Percentiles rank a stretch among this genome's conserved stretches.
Evolutionary conservation across 2,113 vertebrate species (phyloP).

Genomic region (Nematolebias whitei): DNA sequence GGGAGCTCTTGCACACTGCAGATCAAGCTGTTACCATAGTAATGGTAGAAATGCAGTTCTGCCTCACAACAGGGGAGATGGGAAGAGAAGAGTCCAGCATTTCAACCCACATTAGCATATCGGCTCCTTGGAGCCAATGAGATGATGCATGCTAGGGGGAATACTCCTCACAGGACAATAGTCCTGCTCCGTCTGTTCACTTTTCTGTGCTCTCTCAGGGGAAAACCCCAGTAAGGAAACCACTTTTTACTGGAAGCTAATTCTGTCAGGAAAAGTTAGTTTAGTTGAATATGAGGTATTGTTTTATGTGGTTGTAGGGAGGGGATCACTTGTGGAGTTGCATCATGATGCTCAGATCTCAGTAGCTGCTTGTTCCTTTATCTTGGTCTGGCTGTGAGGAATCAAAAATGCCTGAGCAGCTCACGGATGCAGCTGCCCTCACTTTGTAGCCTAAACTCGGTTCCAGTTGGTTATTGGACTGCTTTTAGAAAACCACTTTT

Average conservation of each 20-base stretch:
- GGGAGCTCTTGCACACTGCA: constrained; percentile 50
- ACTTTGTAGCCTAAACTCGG: constrained; percentile 16
- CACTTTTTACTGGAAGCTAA: constrained; percentile 44
- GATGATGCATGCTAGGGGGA: constrained; percentile 53
- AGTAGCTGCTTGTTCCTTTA: constrained; percentile 43
- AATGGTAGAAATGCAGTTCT: constrained; percentile 70
- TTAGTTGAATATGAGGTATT: constrained; percentile 16
- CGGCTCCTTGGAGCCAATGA: constrained; percentile 75
- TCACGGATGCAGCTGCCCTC: constrained; percentile 43
- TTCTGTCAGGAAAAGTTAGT: constrained; percentile 38
- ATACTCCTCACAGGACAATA: constrained; percentile 73
- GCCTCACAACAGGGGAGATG: constrained; percentile 65
- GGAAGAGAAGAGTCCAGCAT: constrained; percentile 63
- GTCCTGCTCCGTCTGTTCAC: constrained; percentile 53
- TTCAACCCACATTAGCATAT: constrained; percentile 77
- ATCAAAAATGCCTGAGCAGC: constrained; percentile 66
- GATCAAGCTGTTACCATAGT: constrained; percentile 78
- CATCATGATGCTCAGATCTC: constrained; percentile 34
- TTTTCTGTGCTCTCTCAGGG: constrained; percentile 54
- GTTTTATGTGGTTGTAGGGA: constrained; percentile 17
- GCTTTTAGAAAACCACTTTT: constrained; percentile 19
- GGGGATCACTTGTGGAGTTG: constrained; percentile 7
- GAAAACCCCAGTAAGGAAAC: constrained; percentile 67
- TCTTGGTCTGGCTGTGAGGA: constrained; percentile 70
- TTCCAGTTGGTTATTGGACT: constrained; percentile 11